Conservation (phyloP, 2,797 vertebrate species). For the Cuculus canorus region DNA sequence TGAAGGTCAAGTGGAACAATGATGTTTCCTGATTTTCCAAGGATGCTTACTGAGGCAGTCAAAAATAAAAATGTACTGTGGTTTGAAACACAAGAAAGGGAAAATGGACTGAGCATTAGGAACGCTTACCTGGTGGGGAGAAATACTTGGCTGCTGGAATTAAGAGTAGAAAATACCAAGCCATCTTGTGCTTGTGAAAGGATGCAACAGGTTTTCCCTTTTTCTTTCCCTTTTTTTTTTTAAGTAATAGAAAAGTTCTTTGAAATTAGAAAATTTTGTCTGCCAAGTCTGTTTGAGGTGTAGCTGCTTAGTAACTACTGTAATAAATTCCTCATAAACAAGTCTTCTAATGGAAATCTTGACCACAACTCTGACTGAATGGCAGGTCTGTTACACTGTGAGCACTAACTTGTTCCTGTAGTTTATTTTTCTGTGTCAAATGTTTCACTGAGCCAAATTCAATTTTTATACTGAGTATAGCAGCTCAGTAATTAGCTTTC, state of each 20-base stretch:
- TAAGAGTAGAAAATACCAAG: neutral
- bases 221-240: neutral
- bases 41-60: neutral
- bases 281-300: neutral
- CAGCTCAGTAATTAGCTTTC: neutral
- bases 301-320: neutral
- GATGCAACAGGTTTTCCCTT: neutral
- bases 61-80: neutral
- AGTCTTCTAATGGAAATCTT: conserved; percentile 16
- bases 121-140: neutral
- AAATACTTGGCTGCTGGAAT: neutral
- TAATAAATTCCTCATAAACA: neutral
- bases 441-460: neutral
- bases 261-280: neutral
- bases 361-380: neutral
- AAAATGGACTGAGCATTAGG: neutral
- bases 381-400: conserved; percentile 1
- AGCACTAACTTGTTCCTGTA: neutral
- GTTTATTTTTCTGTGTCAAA: conserved; percentile 25
- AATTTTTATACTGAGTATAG: neutral
- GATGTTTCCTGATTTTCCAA: neutral
- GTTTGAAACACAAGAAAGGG: neutral
- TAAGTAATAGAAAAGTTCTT: neutral
- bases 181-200: neutral
- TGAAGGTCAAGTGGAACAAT: neutral